Conservation (phyloP, 2,797 vertebrate genomes). For the Falco peregrinus region DNA sequence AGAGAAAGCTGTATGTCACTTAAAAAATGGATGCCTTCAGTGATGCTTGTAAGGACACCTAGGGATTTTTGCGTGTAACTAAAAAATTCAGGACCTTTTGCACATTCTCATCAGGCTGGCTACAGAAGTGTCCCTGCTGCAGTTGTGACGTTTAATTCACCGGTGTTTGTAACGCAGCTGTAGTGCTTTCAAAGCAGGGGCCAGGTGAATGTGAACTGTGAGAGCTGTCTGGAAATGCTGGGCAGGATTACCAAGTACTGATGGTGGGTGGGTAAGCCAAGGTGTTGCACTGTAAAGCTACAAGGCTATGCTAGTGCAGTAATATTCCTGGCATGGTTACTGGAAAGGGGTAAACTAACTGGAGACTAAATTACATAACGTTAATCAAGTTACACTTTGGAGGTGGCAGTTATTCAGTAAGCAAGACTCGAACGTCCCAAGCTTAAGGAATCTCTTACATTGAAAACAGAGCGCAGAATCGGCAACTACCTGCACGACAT, state of each 20-base stretch:
- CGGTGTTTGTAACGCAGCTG: not conserved
- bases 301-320: not conserved
- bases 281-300: not conserved
- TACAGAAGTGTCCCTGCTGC: not conserved
- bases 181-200: not conserved
- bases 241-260: not conserved
- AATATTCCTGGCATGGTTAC: not conserved
- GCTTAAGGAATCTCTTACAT: not conserved
- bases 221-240: not conserved
- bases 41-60: not conserved
- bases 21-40: not conserved
- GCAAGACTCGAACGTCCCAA: not conserved
- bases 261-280: not conserved
- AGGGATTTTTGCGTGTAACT: not conserved
- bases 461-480: not conserved
- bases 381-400: not conserved
- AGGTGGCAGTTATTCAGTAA: not conserved
- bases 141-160: not conserved
- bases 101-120: not conserved
- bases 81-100: not conserved
- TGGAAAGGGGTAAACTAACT: not conserved
- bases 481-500: not conserved
- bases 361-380: not conserved
- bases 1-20: not conserved
- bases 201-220: not conserved